Base-by-base conservation (phyloP, 2,888 invertebrate genomes). In the Rutpela maculata region DNA sequence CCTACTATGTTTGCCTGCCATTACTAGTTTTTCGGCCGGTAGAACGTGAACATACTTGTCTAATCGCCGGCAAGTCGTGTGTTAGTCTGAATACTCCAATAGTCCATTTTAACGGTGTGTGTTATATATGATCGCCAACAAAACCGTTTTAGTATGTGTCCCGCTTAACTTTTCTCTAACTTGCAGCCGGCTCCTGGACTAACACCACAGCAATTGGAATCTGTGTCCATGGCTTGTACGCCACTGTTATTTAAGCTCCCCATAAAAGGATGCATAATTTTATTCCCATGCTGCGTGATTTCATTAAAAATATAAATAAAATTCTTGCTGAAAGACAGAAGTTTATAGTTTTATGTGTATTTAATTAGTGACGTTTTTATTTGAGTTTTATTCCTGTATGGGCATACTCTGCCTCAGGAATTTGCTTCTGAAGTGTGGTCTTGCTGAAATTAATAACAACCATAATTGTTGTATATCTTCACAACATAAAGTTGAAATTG, bases 171-270 rank as follows among this genome's bases (percentile, higher is more conserved):
- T n/a, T n/a, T n/a, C n/a, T n/a, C n/a, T n/a, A n/a, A n/a, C n/a
- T n/a, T n/a, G n/a, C n/a, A n/a, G n/a, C n/a, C n/a, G n/a, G n/a
- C n/a, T n/a, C n/a, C n/a, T n/a, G n/a, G n/a, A n/a, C n/a, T n/a
- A 85, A 86, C 86, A 85, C 84, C 83, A 83, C 85, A 86, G 87
- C 87, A 87, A 87, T 88, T 86, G 87, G 87, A 88, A 87, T 87
- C 88, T 85, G 87, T 87, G 87, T 87, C 85, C 83, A 83, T 84
- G 83, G 83, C 86, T 84, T 88, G 88, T 87, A 88, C 87, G 87
- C 87, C 87, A 88, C 88, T 88, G 88, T 87, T 86, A 87, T 87
- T 86, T 86, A 86, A 87, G 83, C 83, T 85, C 82, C 80, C 87
- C 85, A 85, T 86, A 86, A 86, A 85, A 85, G 85, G 86, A 86